Evolutionary conservation across 1,140 invertebrate species (phyloP).

Genomic region (Galleria mellonella): DNA sequence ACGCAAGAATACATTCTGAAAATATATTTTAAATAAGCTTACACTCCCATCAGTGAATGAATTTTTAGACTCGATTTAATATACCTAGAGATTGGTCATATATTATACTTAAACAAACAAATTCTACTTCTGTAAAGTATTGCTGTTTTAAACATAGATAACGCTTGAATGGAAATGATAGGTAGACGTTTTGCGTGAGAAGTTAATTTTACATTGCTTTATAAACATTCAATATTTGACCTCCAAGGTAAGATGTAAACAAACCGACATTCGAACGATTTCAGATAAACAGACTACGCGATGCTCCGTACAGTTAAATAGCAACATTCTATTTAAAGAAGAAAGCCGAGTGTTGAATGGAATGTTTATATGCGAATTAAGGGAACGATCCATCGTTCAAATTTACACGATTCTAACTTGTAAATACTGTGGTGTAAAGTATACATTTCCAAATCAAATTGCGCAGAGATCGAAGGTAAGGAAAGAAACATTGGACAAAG

Average conservation of each 20-base stretch:
- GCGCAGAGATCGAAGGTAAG: slow-evolving; percentile 9
- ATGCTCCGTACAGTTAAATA: slow-evolving; percentile 19
- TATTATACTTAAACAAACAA: too few relatives aligned
- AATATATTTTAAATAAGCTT: too few relatives aligned
- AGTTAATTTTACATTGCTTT: background rate
- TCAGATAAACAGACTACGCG: slow-evolving; percentile 26
- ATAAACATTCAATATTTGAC: slow-evolving; percentile 22
- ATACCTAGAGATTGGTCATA: too few relatives aligned
- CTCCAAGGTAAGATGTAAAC: slow-evolving; percentile 28
- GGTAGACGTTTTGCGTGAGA: background rate
- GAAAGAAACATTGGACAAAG: slow-evolving; percentile 12
- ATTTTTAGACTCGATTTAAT: too few relatives aligned
- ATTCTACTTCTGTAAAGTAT: too few relatives aligned
- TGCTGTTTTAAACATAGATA: too few relatives aligned
- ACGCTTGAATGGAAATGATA: background rate
- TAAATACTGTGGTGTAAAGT: background rate
- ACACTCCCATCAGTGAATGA: too few relatives aligned
- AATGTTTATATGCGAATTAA: slow-evolving; percentile 14
- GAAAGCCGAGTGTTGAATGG: slow-evolving; percentile 23
- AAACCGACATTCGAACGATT: slow-evolving; percentile 25
- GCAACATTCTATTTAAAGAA: slow-evolving; percentile 39
- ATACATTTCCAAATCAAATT: slow-evolving; percentile 9
- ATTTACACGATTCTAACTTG: background rate
- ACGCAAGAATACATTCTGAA: too few relatives aligned
- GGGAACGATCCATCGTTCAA: slow-evolving; percentile 1